A percentile compares a stretch with the other conserved stretches of the same genome.
These are phyloP conservation scores for Patagioenas fasciata DNA, from an alignment of 2,113 vertebrate genomes.

Conservation along the genomic window DNA sequence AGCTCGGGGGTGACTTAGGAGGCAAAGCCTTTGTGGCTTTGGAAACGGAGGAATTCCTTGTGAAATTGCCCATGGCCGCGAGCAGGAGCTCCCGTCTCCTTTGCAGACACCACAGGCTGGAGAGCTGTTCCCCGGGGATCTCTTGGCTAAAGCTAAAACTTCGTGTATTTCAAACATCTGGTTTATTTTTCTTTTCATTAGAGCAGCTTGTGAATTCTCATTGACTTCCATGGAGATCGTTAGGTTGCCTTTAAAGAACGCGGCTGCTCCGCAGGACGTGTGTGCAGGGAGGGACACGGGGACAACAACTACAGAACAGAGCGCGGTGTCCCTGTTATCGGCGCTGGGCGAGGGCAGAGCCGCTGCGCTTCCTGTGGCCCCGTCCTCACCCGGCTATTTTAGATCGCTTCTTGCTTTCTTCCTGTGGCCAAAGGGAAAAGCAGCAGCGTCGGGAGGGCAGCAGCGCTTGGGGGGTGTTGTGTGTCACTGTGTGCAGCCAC, in stretches of 20 bases:
- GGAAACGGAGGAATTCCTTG: not conserved
- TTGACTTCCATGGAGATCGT: not conserved
- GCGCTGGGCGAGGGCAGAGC: not conserved
- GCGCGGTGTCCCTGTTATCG: not conserved
- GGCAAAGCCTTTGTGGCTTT: not conserved
- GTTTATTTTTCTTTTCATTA: not conserved
- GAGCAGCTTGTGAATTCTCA: not conserved
- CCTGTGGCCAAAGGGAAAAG: not conserved
- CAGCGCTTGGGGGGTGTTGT: no score
- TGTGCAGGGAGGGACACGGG: not conserved
- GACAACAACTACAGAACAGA: not conserved
- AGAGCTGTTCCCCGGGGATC: not conserved
- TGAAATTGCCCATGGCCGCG: not conserved
- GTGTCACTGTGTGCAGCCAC: no score
- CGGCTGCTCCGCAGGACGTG: accelerated
- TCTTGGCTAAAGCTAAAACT: not conserved
- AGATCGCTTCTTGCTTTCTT: not conserved
- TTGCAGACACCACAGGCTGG: not conserved
- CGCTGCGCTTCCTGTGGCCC: not conserved
- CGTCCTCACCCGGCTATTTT: not conserved
- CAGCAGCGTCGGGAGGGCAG: not conserved
- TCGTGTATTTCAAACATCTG: not conserved
- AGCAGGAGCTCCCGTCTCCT: not conserved
- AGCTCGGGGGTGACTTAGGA: not conserved
- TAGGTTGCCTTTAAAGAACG: not conserved